Base-by-base conservation (phyloP, 2,113 vertebrate genomes). In the Paramisgurnus dabryanus region DNA sequence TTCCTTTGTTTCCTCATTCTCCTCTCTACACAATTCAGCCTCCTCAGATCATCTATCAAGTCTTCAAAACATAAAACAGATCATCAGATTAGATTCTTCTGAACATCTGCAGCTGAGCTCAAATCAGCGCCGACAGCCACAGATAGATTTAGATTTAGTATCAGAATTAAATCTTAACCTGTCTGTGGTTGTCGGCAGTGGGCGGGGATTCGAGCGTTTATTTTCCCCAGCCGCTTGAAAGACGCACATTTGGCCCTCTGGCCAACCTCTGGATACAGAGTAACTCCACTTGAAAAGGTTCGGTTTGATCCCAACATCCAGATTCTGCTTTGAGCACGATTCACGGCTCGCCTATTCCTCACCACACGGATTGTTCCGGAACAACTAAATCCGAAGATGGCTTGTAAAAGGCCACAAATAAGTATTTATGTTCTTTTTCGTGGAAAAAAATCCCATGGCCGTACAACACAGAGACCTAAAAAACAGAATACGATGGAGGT, bases 391-490 rank as follows among this genome's bases (percentile, higher is more conserved):
- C 55, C 55, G 45, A 60, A 60, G 40, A 45, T 73, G 55, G 40
- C 71, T 73, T 45, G 55, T 73, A 73, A 73, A 73, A 73, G 40
- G 55, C 55, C 71, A 60, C 50, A 58, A 73, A 73, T 60, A 73
- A 40, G 41, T 60, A 11, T 45, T 45, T 7, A 40, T 22, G 55
- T 22, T 60, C 55, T 55, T 72, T 17, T 71, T 17, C 17, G 45
- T 7, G 7, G 45, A 47, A 2, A 47, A 47, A 2, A 53, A 53
- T 53, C 49, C 49, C 49, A 53, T 12, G 15, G 49, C 10, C 49
- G 10, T 53, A 11, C 49, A 53, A 53, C 7, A 6, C 2, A 47
- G 10, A 7, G 6, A 47, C 45, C 45, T 47, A 10, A 47, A 34
- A 34, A 34, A 34, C 27, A 34, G 27, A 34, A 34, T 34, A 45